Base-by-base conservation (phyloP, 1,140 invertebrate genomes). In the Eriosoma lanigerum region DNA sequence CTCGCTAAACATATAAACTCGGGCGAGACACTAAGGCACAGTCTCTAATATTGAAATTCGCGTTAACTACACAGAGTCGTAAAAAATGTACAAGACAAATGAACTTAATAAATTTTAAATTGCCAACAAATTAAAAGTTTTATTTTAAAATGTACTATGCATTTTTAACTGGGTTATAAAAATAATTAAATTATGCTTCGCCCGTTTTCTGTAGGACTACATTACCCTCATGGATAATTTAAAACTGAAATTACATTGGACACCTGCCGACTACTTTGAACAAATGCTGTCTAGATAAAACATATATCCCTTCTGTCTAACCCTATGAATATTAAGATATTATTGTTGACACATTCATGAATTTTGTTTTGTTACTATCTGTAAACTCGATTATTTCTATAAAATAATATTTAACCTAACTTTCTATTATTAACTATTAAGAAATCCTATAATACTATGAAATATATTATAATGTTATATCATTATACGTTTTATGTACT, bases 141-240 rank as follows among this genome's bases (percentile, higher is more conserved):
- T 72, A 52, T 52, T 52, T 72, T 1, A 8, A 50, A 72, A 29
- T 13, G 38, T 24, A 21, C n/a, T 17, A 29, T 21, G 29, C n/a
- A 17, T 21, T 44, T 68, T 46, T 66, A 29, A 70, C 26, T 17
- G 6, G 15, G 15, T 70, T 72, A 29, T 72, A 72, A 29, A 52
- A 29, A n/a, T 72, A 72, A 70, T 70, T 70, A 2, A 70, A 72
- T 72, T 72, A 52, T n/a, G 68, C 21, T 24, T 8, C 24, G 9
- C 24, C 26, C 17, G 48, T 52, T 50, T 29, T 72, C 5, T n/a
- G n/a, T 21, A 70, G 6, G 8, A 50, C 24, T 66, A 12, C 38
- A 17, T 52, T 1, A n/a, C 46, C 68, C 24, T 52, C 32, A 8
- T n/a, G 26, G 12, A 24, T 29, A 72, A 72, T 72, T 32, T 52